Base-by-base conservation (phyloP, 2,113 vertebrate genomes). In the Mustelus asterias region DNA sequence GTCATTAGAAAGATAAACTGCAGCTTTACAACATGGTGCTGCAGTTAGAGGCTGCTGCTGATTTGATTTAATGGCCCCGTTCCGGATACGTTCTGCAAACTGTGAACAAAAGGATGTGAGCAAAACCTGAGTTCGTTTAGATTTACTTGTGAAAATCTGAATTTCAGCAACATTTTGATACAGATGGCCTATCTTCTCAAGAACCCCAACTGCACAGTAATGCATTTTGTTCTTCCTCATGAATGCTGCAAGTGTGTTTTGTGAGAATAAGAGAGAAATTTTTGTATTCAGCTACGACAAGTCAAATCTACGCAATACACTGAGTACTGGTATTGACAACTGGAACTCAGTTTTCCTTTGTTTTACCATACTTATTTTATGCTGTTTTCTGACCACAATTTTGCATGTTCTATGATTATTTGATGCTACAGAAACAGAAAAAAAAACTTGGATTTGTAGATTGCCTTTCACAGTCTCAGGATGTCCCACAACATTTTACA, bases 1-100 rank as follows among this genome's bases (percentile, higher is more conserved):
- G 58, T 33, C 58, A 92, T 92, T 92, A n/a, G 54, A 92, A 58
- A 92, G 88, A 83, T 89, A n/a, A 63, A 92, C 58, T n/a, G 10
- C 88, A 83, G 80, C 80, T 83, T 83, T 83, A 83, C 4, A 83
- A 83, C 20, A 16, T 83, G 18, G 37, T 83, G 8, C 29, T n/a
- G 26, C 88, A 92, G 88, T 63, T 54, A 58, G 48, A 89, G 3
- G 26, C 72, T 48, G 86, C 26, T 48, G 48, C 48, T 89, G 86
- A 89, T 54, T 54, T 48, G 80, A 89, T 89, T 29, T 89, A 89
- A 89, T 48, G 48, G 8, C 11, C 48, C 24, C 10, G 24, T 89
- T 89, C 86, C 2, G 24, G 44, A 54, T 89, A 89, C 48, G 29
- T 24, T 48, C 85, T 89, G 24, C 44, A 89, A 89, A 89, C 26